Base-by-base conservation (phyloP, 2,113 vertebrate genomes). In the Chloroceryle aenea region DNA sequence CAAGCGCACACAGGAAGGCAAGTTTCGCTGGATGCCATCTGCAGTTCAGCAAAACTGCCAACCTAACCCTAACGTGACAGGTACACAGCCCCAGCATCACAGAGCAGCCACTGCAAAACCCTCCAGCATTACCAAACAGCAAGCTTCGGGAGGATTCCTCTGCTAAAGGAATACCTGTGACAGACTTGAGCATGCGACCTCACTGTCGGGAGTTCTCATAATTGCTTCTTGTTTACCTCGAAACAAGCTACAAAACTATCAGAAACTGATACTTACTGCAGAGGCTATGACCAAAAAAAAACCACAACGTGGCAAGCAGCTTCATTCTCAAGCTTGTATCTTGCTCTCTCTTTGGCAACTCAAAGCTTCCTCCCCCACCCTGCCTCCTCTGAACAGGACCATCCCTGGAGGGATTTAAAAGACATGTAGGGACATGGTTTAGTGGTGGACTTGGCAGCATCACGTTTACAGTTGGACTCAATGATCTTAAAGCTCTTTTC, bases 181-280 rank as follows among this genome's bases (percentile, higher is more conserved):
- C 2, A 38, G 9, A 45, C 10, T 34, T 19, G 29, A 84, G 36
- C 36, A 59, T 0, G 0, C 29, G 43, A 26, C 3, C 18, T 4
- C 8, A 19, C 6, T 2, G 2, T 36, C 34, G 71, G 38, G 76
- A 79, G 84, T 30, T 36, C 52, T 32, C 47, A 27, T 7, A 10
- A 38, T 27, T 5, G 22, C 38, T 84, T 68, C 91, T 78, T 58
- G 52, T 48, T 64, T 61, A 84, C 55, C 42, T 50, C 48, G 22
- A 94, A 89, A 69, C 18, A 43, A 68, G 34, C 30, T 63, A 48
- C 48, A 56, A 78, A 94, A 72, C 14, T 26, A 55, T 27, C 40
- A 67, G 87, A 83, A 97, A 92, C 29, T 8, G 62, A 82, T 72
- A 72, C 47, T 40, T 72, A 25, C 1, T 78, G 52, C 55, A 50